Evolutionary conservation across 2,888 invertebrate species (phyloP).

Genomic region (Blera fallax): DNA sequence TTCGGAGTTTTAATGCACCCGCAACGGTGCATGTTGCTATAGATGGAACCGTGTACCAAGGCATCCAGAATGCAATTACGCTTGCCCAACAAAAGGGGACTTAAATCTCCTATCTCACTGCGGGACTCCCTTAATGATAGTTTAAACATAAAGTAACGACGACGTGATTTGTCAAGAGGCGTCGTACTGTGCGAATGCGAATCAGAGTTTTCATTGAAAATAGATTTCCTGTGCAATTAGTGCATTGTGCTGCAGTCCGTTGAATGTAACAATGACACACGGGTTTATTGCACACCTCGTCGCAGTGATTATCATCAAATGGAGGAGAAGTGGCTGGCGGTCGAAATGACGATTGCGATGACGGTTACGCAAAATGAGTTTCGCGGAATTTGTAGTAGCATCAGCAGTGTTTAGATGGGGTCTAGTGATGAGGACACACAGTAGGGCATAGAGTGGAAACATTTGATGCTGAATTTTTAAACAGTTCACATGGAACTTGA

Average conservation of each 20-base stretch:
- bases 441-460: too few relatives aligned
- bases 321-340: not conserved
- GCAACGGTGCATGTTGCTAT: not conserved
- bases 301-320: not conserved
- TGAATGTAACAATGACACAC: constrained; percentile 36
- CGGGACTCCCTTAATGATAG: constrained; percentile 17
- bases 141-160: constrained; percentile 35
- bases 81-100: constrained; percentile 23
- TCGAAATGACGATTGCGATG: not conserved
- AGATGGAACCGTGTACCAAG: not conserved
- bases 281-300: constrained; percentile 42
- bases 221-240: constrained; percentile 67
- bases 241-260: constrained; percentile 23
- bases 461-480: too few relatives aligned
- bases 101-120: constrained; percentile 10
- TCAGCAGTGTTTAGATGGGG: not conserved
- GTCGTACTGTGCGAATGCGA: constrained; percentile 29
- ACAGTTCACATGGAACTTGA: too few relatives aligned
- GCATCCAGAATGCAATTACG: constrained; percentile 6
- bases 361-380: not conserved
- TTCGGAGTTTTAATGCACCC: not conserved
- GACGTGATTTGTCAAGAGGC: constrained; percentile 22
- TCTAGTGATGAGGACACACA: not conserved
- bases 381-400: not conserved
- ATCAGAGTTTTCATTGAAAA: constrained; percentile 57